These are phyloP conservation scores for Hypocryptadius cinnamomeus DNA, from an alignment of 2,113 vertebrate genomes.

Conservation along the genomic window DNA sequence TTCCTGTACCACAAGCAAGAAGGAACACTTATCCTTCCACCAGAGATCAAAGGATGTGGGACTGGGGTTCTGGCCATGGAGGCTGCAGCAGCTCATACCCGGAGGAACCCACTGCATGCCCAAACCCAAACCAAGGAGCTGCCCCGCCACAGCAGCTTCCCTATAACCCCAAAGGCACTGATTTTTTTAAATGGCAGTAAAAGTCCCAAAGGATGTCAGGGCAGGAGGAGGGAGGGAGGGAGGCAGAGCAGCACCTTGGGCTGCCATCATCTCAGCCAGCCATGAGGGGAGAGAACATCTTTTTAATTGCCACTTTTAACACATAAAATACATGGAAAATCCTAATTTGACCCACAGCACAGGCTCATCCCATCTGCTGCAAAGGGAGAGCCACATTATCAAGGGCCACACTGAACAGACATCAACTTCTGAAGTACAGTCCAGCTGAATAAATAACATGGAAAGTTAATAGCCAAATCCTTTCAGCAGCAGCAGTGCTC, in stretches of 20 bases:
- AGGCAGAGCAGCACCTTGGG: neutral
- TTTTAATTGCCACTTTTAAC: neutral
- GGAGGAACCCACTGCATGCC: fast-evolving
- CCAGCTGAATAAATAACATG: slow-evolving; percentile 36
- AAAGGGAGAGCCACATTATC: neutral
- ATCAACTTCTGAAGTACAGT: neutral
- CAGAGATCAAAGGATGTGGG: neutral
- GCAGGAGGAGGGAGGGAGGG: neutral
- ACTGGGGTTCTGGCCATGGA: neutral
- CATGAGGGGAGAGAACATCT: neutral
- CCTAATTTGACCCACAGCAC: neutral
- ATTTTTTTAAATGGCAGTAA: neutral
- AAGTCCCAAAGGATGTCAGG: neutral
- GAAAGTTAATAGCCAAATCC: slow-evolving; percentile 41
- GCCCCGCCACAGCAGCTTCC: neutral
- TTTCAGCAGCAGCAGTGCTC: neutral
- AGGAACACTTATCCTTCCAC: too few relatives aligned
- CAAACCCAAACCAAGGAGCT: too few relatives aligned
- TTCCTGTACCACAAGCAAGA: neutral
- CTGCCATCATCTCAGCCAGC: neutral
- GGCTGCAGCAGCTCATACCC: neutral
- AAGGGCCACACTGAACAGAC: neutral
- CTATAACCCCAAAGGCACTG: fast-evolving
- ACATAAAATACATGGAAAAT: neutral
- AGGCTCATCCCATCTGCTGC: neutral